Conservation (phyloP, 2,888 invertebrate species). For the Theristus sp. region DNA sequence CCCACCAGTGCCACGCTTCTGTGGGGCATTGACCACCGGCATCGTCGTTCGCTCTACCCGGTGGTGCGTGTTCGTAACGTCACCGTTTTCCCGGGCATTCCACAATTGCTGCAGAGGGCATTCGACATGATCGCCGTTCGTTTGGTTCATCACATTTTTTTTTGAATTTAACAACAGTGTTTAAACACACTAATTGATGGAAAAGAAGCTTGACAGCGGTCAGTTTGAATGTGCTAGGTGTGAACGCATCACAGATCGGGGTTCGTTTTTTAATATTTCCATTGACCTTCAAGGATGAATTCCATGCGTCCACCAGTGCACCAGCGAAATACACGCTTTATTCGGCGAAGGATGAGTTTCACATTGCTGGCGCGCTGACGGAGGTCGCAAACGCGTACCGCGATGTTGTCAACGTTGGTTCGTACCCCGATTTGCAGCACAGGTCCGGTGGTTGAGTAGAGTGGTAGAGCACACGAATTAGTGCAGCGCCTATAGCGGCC, state of each 20-base stretch:
- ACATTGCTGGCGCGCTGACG: conserved; percentile 34
- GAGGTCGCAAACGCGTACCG: conserved; percentile 35
- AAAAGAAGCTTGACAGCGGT: too few relatives aligned
- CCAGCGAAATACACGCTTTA: too few relatives aligned
- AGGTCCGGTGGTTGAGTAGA: conserved; percentile 24
- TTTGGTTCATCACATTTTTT: too few relatives aligned
- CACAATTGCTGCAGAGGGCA: conserved; percentile 36
- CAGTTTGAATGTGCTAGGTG: too few relatives aligned
- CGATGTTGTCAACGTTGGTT: conserved; percentile 41
- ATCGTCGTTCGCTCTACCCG: conserved; percentile 37
- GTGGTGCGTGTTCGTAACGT: conserved; percentile 43
- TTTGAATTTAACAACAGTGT: too few relatives aligned
- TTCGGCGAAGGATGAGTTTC: conserved; percentile 33
- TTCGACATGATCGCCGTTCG: conserved; percentile 31
- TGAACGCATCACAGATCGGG: too few relatives aligned
- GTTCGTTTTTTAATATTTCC: too few relatives aligned
- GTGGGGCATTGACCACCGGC: conserved; percentile 35
- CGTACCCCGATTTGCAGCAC: conserved; percentile 40
- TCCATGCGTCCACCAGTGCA: too few relatives aligned
- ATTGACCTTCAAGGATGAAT: too few relatives aligned
- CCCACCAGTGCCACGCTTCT: conserved; percentile 34
- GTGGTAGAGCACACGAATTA: too few relatives aligned
- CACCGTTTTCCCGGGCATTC: conserved; percentile 52
- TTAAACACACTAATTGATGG: too few relatives aligned
- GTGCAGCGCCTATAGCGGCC: too few relatives aligned